Evolutionary conservation across 2,113 vertebrate species (phyloP).

Genomic region (Salvelinus fontinalis): DNA sequence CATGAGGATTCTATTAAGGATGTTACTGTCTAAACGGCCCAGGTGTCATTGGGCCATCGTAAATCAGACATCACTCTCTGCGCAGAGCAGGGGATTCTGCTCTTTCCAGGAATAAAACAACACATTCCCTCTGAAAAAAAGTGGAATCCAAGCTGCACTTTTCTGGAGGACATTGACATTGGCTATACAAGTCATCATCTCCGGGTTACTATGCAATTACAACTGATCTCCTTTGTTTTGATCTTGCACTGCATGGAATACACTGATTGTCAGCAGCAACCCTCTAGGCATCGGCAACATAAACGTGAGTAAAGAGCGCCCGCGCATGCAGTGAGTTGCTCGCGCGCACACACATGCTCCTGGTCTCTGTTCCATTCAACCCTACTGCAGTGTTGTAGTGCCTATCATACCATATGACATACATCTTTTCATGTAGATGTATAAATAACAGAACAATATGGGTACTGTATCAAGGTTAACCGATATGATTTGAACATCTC

Average conservation of each 20-base stretch:
- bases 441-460: too few species aligned
- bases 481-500: too few species aligned
- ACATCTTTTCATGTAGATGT: too few species aligned
- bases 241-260: conserved; percentile 99
- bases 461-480: too few species aligned
- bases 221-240: conserved; percentile 96
- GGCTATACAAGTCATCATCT: conserved; percentile 78
- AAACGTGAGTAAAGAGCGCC: conserved; percentile 86
- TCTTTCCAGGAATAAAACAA: conserved; percentile 63
- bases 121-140: conserved; percentile 23
- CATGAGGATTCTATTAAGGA: conserved; percentile 73
- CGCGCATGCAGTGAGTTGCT: conserved; percentile 24
- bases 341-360: conserved; percentile 40
- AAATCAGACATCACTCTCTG: conserved; percentile 55
- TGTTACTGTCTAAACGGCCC: conserved; percentile 78
- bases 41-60: conserved; percentile 74
- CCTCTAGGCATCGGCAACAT: conserved; percentile 91
- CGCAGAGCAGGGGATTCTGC: conserved; percentile 68
- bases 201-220: conserved; percentile 99
- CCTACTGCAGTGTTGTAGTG: too few species aligned
- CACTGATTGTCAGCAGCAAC: conserved; percentile 93
- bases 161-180: conserved; percentile 73
- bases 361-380: background rate
- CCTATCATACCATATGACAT: too few species aligned
- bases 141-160: conserved; percentile 41